phyloP scores from a whole-genome alignment of 64 coral and sea anemone genomes.

The Platygyra sinensis region DNA sequence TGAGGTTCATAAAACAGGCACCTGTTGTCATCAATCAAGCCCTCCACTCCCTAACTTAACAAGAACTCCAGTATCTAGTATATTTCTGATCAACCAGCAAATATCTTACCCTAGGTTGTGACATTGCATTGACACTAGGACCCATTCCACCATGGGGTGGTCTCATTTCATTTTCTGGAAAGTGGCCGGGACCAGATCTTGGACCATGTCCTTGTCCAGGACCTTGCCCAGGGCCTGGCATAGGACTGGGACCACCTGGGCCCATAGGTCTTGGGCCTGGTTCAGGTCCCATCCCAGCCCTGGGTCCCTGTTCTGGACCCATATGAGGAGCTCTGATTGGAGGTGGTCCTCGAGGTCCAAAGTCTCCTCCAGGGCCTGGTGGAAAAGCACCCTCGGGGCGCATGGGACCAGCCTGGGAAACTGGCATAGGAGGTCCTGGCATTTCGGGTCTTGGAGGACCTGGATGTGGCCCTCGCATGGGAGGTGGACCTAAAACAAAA shows the following conservation, averaged over 20 bases:
- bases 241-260: constrained; percentile 4
- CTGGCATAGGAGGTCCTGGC: constrained; percentile 39
- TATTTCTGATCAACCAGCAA: too few relatives aligned
- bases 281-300: constrained; percentile 37
- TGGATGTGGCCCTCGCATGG: constrained; percentile 54
- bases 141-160: constrained; percentile 29
- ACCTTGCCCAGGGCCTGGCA: constrained; percentile 38
- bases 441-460: constrained; percentile 50
- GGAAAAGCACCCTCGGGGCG: constrained; percentile 32
- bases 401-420: constrained; percentile 24
- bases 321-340: constrained; percentile 46
- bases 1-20: too few relatives aligned
- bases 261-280: constrained; percentile 12
- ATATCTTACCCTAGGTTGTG: constrained; percentile 8
- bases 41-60: too few relatives aligned
- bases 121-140: neutral
- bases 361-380: constrained; percentile 37
- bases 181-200: neutral
- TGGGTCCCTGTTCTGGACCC: constrained; percentile 37
- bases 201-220: constrained; percentile 34
- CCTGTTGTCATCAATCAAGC: too few relatives aligned
- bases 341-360: constrained; percentile 50
- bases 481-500: constrained; percentile 34
- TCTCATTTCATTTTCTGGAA: constrained; percentile 21
- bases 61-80: too few relatives aligned